Evolutionary conservation across 2,888 invertebrate genomes (phyloP), one percentile per base, ranked within the genome.

Genomic region (Timema cristinae): DNA sequence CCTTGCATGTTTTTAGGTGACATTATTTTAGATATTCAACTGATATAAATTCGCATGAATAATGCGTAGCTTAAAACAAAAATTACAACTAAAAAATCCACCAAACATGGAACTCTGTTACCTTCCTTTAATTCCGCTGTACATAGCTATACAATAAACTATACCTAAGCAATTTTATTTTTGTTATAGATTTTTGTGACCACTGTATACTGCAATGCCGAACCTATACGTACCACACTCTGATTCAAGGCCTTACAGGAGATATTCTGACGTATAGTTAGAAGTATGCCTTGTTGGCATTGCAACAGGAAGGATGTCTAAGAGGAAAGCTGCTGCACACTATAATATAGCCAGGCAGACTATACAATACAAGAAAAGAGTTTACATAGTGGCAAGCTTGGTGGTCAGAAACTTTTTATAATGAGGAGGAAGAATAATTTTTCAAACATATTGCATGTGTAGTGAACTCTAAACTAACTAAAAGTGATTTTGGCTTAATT

Each of bases 221-320:
- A n/a, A 61, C 11, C 16, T 9, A 61, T 9, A 61, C 47, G 61
- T 61, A 7, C 11, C 61, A 61, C 61, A 61, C 61, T 47, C 61
- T 61, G 61, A 16, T 47, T 61, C 15, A n/a, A n/a, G n/a, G n/a
- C 5, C 61, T 7, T 61, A 61, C 61, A 7, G 15, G 32, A 61
- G 61, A 61, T 61, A 61, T 61, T 61, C 15, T 47, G 15, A 61
- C 16, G n/a, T n/a, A n/a, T n/a, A n/a, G n/a, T n/a, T n/a, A n/a
- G n/a, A n/a, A n/a, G n/a, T n/a, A n/a, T n/a, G n/a, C n/a, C n/a
- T n/a, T n/a, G n/a, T n/a, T n/a, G n/a, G n/a, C n/a, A 59, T 59
- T 59, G 59, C 61, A 61, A 61, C 61, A 7, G 61, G 61, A 61
- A 61, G 47, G 15, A 61, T 59, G 61, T 61, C 61, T 9, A 47